A percentile compares a stretch with the other conserved stretches of the same genome.
Conservation (phyloP, 2,797 vertebrate species). For the Pseudopleuronectes americanus region DNA sequence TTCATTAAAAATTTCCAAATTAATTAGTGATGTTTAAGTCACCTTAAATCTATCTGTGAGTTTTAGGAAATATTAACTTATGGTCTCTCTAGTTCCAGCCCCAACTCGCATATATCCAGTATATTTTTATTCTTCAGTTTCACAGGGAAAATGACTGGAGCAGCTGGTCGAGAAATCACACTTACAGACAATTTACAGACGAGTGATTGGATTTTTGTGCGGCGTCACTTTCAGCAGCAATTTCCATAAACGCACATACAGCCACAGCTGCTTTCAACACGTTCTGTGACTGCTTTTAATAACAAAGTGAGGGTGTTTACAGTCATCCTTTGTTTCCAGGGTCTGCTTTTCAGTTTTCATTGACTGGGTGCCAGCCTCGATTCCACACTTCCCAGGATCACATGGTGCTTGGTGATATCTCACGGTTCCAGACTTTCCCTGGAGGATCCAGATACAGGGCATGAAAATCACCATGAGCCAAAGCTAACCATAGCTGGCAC, state of each 20-base stretch:
- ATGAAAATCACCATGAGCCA: constrained; percentile 75
- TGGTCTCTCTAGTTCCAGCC: too few species aligned
- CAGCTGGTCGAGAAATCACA: neutral
- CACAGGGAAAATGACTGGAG: neutral
- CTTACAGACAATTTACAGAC: neutral
- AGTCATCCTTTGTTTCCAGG: constrained; percentile 61
- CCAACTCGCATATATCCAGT: neutral
- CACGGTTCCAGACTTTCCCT: constrained; percentile 75
- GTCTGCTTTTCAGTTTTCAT: constrained; percentile 66
- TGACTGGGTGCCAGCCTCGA: constrained; percentile 71
- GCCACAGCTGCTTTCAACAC: constrained; percentile 17
- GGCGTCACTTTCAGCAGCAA: constrained; percentile 11
- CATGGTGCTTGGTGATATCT: constrained; percentile 79
- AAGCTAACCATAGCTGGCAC: constrained; percentile 66
- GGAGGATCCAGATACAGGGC: constrained; percentile 75
- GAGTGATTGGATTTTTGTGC: constrained; percentile 29
- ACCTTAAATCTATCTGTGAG: too few species aligned
- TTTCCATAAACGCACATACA: constrained; percentile 27
- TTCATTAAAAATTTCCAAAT: too few species aligned
- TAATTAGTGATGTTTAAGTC: too few species aligned
- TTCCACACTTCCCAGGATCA: constrained; percentile 76
- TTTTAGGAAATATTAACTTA: too few species aligned
- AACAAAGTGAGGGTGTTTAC: constrained; percentile 55
- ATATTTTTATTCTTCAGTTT: too few species aligned
- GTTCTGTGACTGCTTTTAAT: constrained; percentile 41